Percentiles rank a stretch among this genome's conserved stretches.
phyloP scores from a whole-genome alignment of 2,113 vertebrate genomes.

The Corydoras sp. region DNA sequence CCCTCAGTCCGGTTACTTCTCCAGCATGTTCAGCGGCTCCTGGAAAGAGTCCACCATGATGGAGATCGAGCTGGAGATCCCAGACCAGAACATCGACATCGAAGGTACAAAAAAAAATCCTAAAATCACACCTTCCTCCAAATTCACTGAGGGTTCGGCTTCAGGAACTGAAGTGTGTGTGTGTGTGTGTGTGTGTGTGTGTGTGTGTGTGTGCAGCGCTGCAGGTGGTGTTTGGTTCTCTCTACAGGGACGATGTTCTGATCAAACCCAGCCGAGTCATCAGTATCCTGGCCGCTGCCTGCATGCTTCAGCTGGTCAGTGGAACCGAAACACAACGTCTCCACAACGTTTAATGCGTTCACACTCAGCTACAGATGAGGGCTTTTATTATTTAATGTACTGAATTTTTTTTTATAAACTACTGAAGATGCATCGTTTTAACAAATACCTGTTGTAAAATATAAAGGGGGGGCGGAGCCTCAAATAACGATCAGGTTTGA shows the following conservation, averaged over 20 bases:
- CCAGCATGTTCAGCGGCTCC: conserved; percentile 98
- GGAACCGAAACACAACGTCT: not conserved
- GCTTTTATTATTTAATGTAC: too few relatives aligned
- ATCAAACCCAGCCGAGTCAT: conserved; percentile 91
- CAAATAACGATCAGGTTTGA: too few relatives aligned
- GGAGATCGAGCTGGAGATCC: conserved; percentile 90
- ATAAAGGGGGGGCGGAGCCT: too few relatives aligned
- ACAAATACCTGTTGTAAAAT: too few relatives aligned
- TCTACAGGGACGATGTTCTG: conserved; percentile 92
- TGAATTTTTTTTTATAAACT: too few relatives aligned
- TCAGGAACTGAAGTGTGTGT: not conserved
- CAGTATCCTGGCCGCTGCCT: conserved; percentile 88
- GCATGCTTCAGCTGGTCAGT: conserved; percentile 95
- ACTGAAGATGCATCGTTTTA: too few relatives aligned
- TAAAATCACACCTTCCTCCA: too few relatives aligned
- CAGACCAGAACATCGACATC: conserved; percentile 92
- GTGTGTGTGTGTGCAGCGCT: conserved; percentile 67
- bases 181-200: conserved; percentile 28
- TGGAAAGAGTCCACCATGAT: conserved; percentile 97
- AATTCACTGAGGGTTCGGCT: too few relatives aligned
- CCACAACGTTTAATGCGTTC: too few relatives aligned
- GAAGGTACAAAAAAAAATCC: conserved; percentile 68
- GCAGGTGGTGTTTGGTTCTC: conserved; percentile 92
- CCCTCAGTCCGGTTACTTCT: conserved; percentile 90
- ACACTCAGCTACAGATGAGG: too few relatives aligned